Percentiles rank a stretch among this genome's conserved stretches.
Evolutionary conservation across 2,888 invertebrate species (phyloP).

Genomic region (Colostygia pectinataria): DNA sequence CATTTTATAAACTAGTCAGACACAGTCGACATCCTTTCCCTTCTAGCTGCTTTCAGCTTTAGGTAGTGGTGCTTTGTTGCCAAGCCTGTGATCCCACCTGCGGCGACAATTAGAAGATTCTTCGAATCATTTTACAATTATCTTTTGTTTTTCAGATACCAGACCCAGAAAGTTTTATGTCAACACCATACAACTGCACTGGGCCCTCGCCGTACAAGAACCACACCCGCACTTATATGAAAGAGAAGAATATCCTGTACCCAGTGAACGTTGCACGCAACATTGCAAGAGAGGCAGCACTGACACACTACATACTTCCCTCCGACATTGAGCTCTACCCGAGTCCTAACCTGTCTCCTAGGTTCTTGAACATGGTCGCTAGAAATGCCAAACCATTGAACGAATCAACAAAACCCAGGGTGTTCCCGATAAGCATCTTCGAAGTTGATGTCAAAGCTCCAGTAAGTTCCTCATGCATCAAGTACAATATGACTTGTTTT

Average conservation of each 20-base stretch:
- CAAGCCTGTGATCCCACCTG: too few species aligned
- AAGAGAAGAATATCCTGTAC: constrained; percentile 90
- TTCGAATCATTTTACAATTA: too few species aligned
- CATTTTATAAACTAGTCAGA: too few species aligned
- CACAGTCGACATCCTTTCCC: too few species aligned
- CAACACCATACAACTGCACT: constrained; percentile 88
- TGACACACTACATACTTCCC: constrained; percentile 91
- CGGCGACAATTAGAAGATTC: too few species aligned
- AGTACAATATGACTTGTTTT: too few species aligned
- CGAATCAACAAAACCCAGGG: constrained; percentile 83
- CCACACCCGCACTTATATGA: constrained; percentile 88
- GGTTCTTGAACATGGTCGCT: constrained; percentile 93
- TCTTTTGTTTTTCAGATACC: constrained; percentile 83
- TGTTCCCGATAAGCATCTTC: constrained; percentile 94
- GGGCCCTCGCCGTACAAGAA: constrained; percentile 86
- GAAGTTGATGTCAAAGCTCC: constrained; percentile 86
- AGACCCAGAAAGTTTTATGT: constrained; percentile 83
- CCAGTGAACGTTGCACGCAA: constrained; percentile 96
- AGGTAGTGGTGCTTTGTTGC: too few species aligned
- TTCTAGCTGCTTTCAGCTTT: too few species aligned
- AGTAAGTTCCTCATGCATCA: constrained; percentile 49
- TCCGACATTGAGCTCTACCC: constrained; percentile 97
- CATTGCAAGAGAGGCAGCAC: constrained; percentile 91
- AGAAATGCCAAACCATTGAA: constrained; percentile 86
- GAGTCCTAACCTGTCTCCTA: constrained; percentile 89